Base-by-base conservation (phyloP, 2,113 vertebrate species). In the Thinocorus orbignyianus region DNA sequence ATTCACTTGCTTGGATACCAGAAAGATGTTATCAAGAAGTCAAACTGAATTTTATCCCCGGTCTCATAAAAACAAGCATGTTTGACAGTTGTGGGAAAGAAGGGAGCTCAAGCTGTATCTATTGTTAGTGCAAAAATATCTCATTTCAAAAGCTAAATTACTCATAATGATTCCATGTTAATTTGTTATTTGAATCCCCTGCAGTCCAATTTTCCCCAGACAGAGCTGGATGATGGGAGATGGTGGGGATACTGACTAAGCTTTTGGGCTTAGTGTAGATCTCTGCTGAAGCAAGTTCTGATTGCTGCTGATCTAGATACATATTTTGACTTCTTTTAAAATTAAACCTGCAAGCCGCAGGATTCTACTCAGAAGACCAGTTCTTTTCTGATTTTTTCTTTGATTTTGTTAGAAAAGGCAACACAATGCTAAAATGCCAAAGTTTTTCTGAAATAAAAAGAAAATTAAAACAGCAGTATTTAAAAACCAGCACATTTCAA, bases 161-260 rank as follows among this genome's bases (percentile, higher is more conserved):
- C 87, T 80, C 4, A 0, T 95, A 90, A 94, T 88, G 49, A 70
- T 85, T 93, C 65, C 37, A 61, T 66, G 66, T 57, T 95, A 77
- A 90, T 93, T 95, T 95, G 94, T 91, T 95, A 96, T 94, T 95
- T 95, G 94, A 95, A 72, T 90, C 92, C 58, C 23, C 46, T 77
- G 20, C 54, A 82, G 49, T 39, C 31, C 46, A 17, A 54, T 41
- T 95, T 92, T 88, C 62, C 54, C 66, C 68, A 74, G 55, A 62
- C 3, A 81, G 44, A 82, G 66, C 15, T 71, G 12, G 58, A n/a
- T 82, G 58, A 65, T 58, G 39, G 66, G 74, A 96, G n/a, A 30
- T 24, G 15, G 42, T 42, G 41, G 31, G 76, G 55, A 83, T 8
- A 15, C 26, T 93, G 39, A 31, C 25, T 70, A 39, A 83, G 28